A percentile compares a stretch with the other conserved stretches of the same genome.
Conservation (phyloP, 2,888 invertebrate genomes). For the Fissipunctia ypsillon region DNA sequence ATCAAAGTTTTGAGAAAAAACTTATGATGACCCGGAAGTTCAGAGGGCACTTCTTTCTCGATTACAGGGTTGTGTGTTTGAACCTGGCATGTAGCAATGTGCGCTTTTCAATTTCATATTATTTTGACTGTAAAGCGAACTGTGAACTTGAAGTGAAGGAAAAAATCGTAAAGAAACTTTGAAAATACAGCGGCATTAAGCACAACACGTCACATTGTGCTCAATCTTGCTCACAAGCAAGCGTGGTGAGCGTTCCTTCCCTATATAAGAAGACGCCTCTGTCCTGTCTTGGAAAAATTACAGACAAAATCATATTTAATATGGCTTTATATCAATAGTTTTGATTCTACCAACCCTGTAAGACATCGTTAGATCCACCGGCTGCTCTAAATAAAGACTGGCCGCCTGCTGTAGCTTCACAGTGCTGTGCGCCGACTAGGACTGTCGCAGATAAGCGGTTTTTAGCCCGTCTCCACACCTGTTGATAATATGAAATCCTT, state of each 20-base stretch:
- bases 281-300: too few species aligned
- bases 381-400: conserved; percentile 31
- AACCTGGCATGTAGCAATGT: neutral
- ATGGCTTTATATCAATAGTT: neutral
- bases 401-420: conserved; percentile 6
- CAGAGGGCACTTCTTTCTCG: neutral
- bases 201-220: too few species aligned
- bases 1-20: conserved; percentile 17
- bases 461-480: conserved; percentile 47
- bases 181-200: too few species aligned
- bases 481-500: conserved; percentile 49
- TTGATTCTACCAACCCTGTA: neutral
- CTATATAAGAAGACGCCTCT: too few species aligned
- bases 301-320: too few species aligned
- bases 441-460: conserved; percentile 36
- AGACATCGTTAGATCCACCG: conserved; percentile 33
- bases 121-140: too few species aligned
- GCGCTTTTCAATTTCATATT: too few species aligned
- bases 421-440: conserved; percentile 28
- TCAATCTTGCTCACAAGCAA: too few species aligned
- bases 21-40: neutral
- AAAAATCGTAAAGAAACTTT: too few species aligned
- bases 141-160: too few species aligned
- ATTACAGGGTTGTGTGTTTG: neutral
- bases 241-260: too few species aligned